Evolutionary conservation across 1,140 invertebrate genomes (phyloP).

Genomic region (Anthonomus grandis): DNA sequence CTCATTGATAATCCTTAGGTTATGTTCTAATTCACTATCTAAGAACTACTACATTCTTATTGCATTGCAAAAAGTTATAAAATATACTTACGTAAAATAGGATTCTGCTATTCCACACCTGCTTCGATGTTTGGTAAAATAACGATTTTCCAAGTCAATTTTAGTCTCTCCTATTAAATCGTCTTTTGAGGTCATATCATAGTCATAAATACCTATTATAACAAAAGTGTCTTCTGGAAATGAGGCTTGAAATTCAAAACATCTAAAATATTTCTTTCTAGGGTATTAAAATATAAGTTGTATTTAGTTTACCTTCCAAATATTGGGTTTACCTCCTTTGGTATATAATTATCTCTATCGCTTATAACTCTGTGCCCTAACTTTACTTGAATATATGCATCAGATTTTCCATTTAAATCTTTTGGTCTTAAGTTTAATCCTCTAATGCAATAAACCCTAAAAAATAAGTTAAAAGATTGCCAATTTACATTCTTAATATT

Average conservation of each 20-base stretch:
- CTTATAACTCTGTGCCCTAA: slow-evolving; percentile 65
- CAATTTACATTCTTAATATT: no score
- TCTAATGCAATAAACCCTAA: slow-evolving; percentile 72
- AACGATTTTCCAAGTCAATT: slow-evolving; percentile 85
- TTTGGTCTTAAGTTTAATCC: slow-evolving; percentile 67
- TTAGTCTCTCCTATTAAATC: slow-evolving; percentile 82
- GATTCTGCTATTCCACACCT: slow-evolving; percentile 69
- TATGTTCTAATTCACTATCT: no score
- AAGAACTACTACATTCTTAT: no score
- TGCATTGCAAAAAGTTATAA: slow-evolving; percentile 14
- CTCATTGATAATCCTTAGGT: no score
- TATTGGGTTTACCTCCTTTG: slow-evolving; percentile 78
- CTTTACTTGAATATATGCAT: slow-evolving; percentile 72
- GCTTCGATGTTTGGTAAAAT: slow-evolving; percentile 74
- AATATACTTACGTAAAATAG: slow-evolving; percentile 60
- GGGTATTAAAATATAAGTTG: background rate
- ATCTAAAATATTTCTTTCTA: slow-evolving; percentile 50
- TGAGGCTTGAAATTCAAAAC: slow-evolving; percentile 70
- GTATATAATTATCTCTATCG: slow-evolving; percentile 72
- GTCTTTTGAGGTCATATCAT: slow-evolving; percentile 65
- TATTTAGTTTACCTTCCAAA: slow-evolving; percentile 67
- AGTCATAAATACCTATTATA: slow-evolving; percentile 72
- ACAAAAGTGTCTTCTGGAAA: slow-evolving; percentile 74
- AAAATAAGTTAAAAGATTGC: background rate
- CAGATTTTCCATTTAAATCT: slow-evolving; percentile 71